Conservation (phyloP, 2,113 vertebrate species). For the Sinocyclocheilus anophthalmus region DNA sequence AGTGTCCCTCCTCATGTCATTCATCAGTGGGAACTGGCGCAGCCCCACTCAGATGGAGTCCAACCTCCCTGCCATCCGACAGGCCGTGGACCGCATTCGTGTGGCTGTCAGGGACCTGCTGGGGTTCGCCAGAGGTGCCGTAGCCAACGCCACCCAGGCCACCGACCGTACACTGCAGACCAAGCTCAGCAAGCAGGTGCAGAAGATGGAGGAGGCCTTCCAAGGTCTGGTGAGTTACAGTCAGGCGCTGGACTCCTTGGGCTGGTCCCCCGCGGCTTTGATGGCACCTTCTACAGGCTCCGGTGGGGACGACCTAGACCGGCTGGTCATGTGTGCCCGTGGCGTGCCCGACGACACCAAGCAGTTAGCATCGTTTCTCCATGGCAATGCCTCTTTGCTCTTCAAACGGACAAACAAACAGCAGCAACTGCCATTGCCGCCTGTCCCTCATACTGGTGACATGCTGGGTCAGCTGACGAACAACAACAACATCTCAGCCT, state of each 20-base stretch:
- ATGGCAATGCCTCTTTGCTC: conserved; percentile 92
- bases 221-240: conserved; percentile 85
- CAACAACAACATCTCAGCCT: conserved; percentile 72
- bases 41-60: conserved; percentile 83
- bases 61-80: conserved; percentile 76
- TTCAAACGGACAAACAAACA: conserved; percentile 87
- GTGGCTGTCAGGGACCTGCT: conserved; percentile 85
- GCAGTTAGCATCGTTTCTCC: conserved; percentile 94
- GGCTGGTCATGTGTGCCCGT: conserved; percentile 88
- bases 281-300: conserved; percentile 61
- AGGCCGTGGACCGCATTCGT: conserved; percentile 79
- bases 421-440: conserved; percentile 76
- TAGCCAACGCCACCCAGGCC: conserved; percentile 86
- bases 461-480: conserved; percentile 68
- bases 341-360: conserved; percentile 93
- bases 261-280: conserved; percentile 80
- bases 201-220: conserved; percentile 96
- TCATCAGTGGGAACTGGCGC: conserved; percentile 85
- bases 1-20: conserved; percentile 91
- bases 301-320: conserved; percentile 86
- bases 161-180: conserved; percentile 88
- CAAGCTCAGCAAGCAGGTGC: conserved; percentile 90
- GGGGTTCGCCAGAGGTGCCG: conserved; percentile 87
- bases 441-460: conserved; percentile 68
- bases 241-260: conserved; percentile 83